Evolutionary conservation across 2,888 invertebrate species (phyloP), one percentile per base, ranked within the genome.

Genomic region (Scaptomyza cyrtandrae): DNA sequence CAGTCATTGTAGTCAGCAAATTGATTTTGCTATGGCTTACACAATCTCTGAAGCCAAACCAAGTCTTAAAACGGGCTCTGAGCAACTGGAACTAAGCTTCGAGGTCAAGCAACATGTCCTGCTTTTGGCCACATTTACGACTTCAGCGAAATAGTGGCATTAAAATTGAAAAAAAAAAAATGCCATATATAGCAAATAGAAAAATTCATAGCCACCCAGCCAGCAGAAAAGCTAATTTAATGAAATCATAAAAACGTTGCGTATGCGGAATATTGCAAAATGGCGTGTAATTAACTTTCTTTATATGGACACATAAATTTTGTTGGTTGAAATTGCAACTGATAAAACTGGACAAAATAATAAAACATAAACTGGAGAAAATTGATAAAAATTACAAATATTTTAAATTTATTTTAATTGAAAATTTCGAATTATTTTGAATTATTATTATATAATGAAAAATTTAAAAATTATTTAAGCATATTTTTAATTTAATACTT

Each of bases 21-120:
- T 83, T 83, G 86, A 83, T 83, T 83, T 86, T 79, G 48, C 71
- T 64, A 66, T 61, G 75, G 75, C 83, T 67, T 68, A 67, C 52
- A 56, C 59, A 53, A 75, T 59, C 46, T 39, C 39, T 31, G 61
- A 71, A 68, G 52, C 61, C 55, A 45, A 60, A 53, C 58, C 37
- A 55, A 48, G 43, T 19, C 62, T 49, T 19, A 39, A n/a, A 44
- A 16, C 57, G 35, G 37, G 41, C 24, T 19, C 43, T 7, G 7
- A 13, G 27, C 33, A 43, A 41, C 33, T 33, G 24, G n/a, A 41
- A 35, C 14, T 14, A 24, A 11, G 14, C 50, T 11, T 53, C 50
- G 46, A 49, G 56, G 66, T 58, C 70, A 53, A 63, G 39, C 19
- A 10, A 41, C 29, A 19, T 60, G 19, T 41, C 57, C 37, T 45